phyloP scores from a whole-genome alignment of 1,140 invertebrate genomes.

The Trissolcus basalis region DNA sequence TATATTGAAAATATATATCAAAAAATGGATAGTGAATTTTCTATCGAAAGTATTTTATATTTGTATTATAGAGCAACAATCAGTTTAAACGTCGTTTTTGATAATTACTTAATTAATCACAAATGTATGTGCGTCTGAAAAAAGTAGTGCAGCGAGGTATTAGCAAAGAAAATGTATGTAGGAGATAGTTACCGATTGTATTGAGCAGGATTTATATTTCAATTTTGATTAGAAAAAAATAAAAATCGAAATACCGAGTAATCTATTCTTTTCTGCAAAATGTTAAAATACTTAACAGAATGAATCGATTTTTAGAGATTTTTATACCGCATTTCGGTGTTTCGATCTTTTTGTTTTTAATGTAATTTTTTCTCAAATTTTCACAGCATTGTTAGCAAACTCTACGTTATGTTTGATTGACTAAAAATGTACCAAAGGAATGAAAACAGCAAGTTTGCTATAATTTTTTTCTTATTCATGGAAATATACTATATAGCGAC shows the following conservation, averaged over 20 bases:
- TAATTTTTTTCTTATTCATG: no score
- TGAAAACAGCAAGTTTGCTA: not conserved
- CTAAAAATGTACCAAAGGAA: constrained; percentile 21
- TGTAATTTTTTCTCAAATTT: no score
- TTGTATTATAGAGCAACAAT: constrained; percentile 11
- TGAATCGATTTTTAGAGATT: no score
- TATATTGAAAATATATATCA: constrained; percentile 19
- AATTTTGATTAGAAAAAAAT: constrained; percentile 16
- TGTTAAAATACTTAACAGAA: no score
- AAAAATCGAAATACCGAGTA: constrained; percentile 11
- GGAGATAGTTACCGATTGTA: constrained; percentile 12
- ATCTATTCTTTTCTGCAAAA: no score
- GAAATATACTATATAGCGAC: not conserved
- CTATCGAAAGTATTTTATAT: constrained; percentile 4
- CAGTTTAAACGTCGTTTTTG: constrained; percentile 18
- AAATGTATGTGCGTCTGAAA: constrained; percentile 12
- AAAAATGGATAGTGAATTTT: no score
- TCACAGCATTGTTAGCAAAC: no score
- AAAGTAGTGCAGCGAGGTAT: constrained; percentile 2
- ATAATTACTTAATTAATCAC: constrained; percentile 23
- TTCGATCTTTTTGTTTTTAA: no score
- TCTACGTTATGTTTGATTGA: constrained; percentile 10
- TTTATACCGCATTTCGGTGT: no score
- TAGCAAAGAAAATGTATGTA: constrained; percentile 39
- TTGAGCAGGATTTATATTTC: constrained; percentile 19